Base-by-base conservation (phyloP, 2,797 vertebrate genomes). In the Aselliscus stoliczkanus region DNA sequence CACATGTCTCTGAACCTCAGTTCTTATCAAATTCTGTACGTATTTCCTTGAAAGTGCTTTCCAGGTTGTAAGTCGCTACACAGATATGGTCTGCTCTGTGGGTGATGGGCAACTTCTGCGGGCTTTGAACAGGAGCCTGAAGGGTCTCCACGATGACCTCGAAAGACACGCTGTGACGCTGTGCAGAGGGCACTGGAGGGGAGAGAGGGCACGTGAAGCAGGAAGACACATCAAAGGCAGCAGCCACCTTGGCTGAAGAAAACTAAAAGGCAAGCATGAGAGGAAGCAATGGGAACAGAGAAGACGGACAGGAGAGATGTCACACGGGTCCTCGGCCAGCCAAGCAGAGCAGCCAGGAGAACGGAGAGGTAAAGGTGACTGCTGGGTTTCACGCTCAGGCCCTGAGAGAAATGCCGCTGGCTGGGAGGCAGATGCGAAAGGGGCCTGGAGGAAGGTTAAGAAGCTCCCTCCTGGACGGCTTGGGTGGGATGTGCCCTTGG, bases 351-450 rank as follows among this genome's bases (percentile, higher is more conserved):
- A 10, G 37, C 62, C 62, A 2, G 77, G n/a, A 39, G 82, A 9
- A 42, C 0, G 1, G 42, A 20, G 10, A 52, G 23, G 67, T 13
- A 10, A 42, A 65, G 31, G n/a, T 10, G 34, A 21, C 14, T 13
- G 27, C 20, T 0, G 2, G 50, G 27, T n/a, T 52, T 62, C 42
- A 20, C 69, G 50, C 21, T 12, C 23, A 27, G 44, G 64, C 31
- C 62, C 44, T 83, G 29, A 44, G 21, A 39, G 42, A 39, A 64
- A 52, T 67, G 39, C 27, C 14, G 44, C 6, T 4, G 25, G 9
- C n/a, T 0, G 6, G 7, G 1, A 37, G 44, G 31, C 18, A 27
- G 39, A 60, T 13, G 4, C 0, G 13, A 11, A 37, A 54, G 34
- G 14, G 50, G 39, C 9, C 2, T 0, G 17, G 23, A 58, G 10